phyloP scores from a whole-genome alignment of 1,140 invertebrate species.

The Apis laboriosa region DNA sequence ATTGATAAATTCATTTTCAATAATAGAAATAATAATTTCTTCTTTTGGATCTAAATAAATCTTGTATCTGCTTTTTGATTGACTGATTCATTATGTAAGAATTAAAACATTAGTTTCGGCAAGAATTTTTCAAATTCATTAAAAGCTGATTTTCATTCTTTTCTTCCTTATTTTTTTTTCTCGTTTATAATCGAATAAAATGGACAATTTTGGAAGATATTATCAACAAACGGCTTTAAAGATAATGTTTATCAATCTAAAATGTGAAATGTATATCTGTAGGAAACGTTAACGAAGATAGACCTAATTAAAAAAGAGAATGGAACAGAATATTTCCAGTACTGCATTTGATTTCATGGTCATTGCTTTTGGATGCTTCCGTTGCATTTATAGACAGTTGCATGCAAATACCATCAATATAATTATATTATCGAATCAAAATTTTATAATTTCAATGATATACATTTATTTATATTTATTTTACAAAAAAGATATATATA shows the following conservation, averaged over 20 bases:
- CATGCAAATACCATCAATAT: background rate
- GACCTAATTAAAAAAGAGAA: conserved; percentile 41
- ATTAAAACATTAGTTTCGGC: too few species aligned
- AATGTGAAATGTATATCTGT: background rate
- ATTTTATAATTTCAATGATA: background rate
- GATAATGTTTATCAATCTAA: background rate
- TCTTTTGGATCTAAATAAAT: too few species aligned
- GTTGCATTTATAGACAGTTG: background rate
- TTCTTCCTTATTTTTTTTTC: too few species aligned
- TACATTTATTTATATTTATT: too few species aligned
- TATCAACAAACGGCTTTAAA: background rate
- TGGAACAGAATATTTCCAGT: conserved; percentile 8
- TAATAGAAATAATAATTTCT: too few species aligned
- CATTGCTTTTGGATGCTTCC: background rate
- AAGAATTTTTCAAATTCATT: too few species aligned
- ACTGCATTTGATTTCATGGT: conserved; percentile 43
- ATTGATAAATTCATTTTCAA: too few species aligned
- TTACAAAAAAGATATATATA: too few species aligned
- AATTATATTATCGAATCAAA: background rate
- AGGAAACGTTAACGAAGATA: conserved; percentile 15
- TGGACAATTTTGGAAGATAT: background rate
- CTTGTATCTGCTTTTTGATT: too few species aligned
- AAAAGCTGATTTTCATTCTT: too few species aligned
- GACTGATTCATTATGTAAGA: too few species aligned
- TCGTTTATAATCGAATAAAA: too few species aligned